Conservation (phyloP, 2,797 vertebrate genomes). For the Prionace glauca region DNA sequence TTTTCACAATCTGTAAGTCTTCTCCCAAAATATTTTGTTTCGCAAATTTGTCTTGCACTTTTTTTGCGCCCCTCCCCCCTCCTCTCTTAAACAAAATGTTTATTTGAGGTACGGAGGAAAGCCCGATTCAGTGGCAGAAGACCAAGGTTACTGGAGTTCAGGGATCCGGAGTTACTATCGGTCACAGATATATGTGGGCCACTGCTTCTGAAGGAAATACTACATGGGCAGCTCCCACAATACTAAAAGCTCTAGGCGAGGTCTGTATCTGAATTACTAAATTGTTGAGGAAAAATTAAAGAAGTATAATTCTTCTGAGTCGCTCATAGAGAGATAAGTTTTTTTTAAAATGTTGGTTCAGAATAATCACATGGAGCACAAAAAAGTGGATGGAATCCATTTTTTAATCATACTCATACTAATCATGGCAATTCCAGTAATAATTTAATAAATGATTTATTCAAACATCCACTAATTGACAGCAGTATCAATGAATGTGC, state of each 20-base stretch:
- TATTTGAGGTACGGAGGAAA: neutral
- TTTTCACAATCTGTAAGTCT: neutral
- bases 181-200: neutral
- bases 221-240: neutral
- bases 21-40: neutral
- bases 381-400: neutral
- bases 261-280: neutral
- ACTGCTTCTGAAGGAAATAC: neutral
- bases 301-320: neutral
- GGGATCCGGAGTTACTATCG: neutral
- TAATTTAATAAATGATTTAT: neutral
- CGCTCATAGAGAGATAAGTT: neutral
- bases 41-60: neutral
- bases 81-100: neutral
- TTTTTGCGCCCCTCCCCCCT: neutral
- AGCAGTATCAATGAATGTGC: neutral
- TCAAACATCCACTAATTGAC: neutral
- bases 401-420: neutral
- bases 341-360: neutral
- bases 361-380: neutral
- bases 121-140: neutral
- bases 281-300: neutral
- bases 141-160: conserved; percentile 28
- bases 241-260: neutral
- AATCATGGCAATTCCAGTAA: neutral